A percentile compares a stretch with the other conserved stretches of the same genome.
Evolutionary conservation across 2,113 vertebrate species (phyloP).

Genomic region (Thymallus thymallus): DNA sequence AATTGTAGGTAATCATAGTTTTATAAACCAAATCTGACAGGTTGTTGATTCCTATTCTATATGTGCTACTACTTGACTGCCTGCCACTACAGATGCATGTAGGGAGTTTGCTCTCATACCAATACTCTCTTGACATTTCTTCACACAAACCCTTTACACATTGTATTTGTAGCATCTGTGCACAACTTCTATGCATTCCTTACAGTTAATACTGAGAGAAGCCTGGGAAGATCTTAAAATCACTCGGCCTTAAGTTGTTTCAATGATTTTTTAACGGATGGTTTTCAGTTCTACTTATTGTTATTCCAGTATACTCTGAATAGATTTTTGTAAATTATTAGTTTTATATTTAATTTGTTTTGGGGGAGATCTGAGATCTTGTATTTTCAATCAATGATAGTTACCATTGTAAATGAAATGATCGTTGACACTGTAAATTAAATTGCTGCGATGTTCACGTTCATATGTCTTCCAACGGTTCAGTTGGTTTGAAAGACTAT

Average conservation of each 20-base stretch:
- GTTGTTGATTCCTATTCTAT: not conserved
- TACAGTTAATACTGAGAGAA: conserved; percentile 14
- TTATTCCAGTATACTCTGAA: conserved; percentile 5
- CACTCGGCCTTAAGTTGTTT: conserved; percentile 45
- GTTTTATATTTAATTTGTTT: conserved; percentile 36
- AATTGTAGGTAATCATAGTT: not conserved
- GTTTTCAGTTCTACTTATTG: conserved; percentile 4
- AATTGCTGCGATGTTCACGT: conserved; percentile 12
- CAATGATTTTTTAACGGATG: conserved; percentile 20
- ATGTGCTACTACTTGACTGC: not conserved
- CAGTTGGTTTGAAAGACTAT: not conserved
- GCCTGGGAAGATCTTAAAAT: conserved; percentile 4
- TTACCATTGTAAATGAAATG: not conserved
- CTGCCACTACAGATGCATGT: too few relatives aligned
- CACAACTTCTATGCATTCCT: conserved; percentile 54
- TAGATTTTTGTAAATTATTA: conserved; percentile 23
- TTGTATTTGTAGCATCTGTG: conserved; percentile 22
- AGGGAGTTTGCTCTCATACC: too few relatives aligned
- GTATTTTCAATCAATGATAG: conserved; percentile 42
- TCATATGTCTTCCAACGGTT: conserved; percentile 9
- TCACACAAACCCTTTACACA: not conserved
- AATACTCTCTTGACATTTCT: not conserved
- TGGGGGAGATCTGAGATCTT: not conserved
- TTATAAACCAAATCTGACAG: not conserved
- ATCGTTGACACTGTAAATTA: conserved; percentile 14